These are phyloP conservation scores for Neuroscelio doddi DNA, from an alignment of 2,888 invertebrate species.

Conservation along the genomic window DNA sequence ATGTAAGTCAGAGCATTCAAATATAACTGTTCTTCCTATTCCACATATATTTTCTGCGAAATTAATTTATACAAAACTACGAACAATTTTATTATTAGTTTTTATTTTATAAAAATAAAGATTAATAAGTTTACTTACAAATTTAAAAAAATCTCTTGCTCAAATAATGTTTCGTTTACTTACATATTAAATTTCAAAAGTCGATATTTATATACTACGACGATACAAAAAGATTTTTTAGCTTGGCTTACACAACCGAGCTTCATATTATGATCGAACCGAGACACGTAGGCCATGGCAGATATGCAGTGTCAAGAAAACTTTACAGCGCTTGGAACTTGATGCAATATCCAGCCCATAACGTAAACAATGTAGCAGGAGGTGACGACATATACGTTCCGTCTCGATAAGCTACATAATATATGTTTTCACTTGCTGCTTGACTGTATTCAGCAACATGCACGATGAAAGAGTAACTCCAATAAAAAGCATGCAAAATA, in stretches of 20 bases:
- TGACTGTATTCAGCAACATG: slow-evolving; percentile 26
- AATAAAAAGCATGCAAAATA: slow-evolving; percentile 25
- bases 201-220: slow-evolving; percentile 18
- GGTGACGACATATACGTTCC: slow-evolving; percentile 42
- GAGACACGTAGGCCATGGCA: slow-evolving; percentile 23
- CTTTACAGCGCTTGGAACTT: slow-evolving; percentile 42
- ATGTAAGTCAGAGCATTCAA: too few species aligned
- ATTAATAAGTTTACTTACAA: too few species aligned
- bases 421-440: slow-evolving; percentile 43
- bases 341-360: slow-evolving; percentile 47
- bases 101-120: too few species aligned
- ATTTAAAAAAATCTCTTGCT: too few species aligned
- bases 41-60: too few species aligned
- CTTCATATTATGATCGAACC: slow-evolving; percentile 39
- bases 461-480: slow-evolving; percentile 5
- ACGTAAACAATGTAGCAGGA: slow-evolving; percentile 43
- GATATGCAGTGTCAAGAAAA: slow-evolving; percentile 44
- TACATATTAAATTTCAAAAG: slow-evolving; percentile 18
- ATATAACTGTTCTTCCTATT: too few species aligned
- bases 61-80: too few species aligned
- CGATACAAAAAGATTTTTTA: slow-evolving; percentile 24
- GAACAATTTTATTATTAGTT: too few species aligned
- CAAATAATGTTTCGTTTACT: slow-evolving; percentile 18
- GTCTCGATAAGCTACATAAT: slow-evolving; percentile 46
- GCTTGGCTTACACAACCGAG: slow-evolving; percentile 29